These are phyloP conservation scores for Coptodon rendalli DNA, from an alignment of 2,113 vertebrate genomes.

Conservation along the genomic window DNA sequence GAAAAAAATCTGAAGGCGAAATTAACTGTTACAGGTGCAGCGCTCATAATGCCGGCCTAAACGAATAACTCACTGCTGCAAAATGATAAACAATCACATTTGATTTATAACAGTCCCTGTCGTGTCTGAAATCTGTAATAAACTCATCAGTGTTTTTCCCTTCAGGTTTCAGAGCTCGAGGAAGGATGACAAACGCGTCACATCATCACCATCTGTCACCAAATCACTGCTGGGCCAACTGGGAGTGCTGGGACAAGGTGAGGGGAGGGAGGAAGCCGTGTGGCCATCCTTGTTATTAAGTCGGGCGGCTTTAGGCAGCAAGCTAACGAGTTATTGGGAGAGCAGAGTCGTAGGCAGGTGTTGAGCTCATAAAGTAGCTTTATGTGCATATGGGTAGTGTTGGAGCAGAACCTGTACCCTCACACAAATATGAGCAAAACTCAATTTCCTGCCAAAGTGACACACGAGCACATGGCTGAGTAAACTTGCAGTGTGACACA, in stretches of 20 bases:
- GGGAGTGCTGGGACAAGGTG: conserved; percentile 33
- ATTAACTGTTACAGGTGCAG: not conserved
- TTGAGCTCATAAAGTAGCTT: conserved; percentile 41
- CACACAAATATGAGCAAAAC: conserved; percentile 27
- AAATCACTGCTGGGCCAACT: conserved; percentile 28
- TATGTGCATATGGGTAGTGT: conserved; percentile 31
- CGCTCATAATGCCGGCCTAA: not conserved
- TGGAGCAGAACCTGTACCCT: conserved; percentile 22
- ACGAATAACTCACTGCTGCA: not conserved
- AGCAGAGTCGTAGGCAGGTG: conserved; percentile 13
- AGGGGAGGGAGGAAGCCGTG: not conserved
- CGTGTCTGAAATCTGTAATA: conserved; percentile 23
- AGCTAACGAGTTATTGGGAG: conserved; percentile 13
- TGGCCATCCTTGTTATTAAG: conserved; percentile 1
- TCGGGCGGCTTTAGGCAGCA: conserved; percentile 18
- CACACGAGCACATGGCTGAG: conserved; percentile 34
- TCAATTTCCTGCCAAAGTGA: conserved; percentile 47
- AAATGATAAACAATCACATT: conserved; percentile 12
- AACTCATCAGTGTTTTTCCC: conserved; percentile 29
- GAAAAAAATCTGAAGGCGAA: not conserved
- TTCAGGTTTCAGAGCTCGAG: conserved; percentile 7
- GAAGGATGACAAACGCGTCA: conserved; percentile 29
- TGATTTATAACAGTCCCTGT: conserved; percentile 15
- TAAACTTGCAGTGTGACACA: conserved; percentile 13
- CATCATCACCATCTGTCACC: conserved; percentile 51